phyloP scores from a whole-genome alignment of 2,797 vertebrate species.

The Cyclura pinguis region DNA sequence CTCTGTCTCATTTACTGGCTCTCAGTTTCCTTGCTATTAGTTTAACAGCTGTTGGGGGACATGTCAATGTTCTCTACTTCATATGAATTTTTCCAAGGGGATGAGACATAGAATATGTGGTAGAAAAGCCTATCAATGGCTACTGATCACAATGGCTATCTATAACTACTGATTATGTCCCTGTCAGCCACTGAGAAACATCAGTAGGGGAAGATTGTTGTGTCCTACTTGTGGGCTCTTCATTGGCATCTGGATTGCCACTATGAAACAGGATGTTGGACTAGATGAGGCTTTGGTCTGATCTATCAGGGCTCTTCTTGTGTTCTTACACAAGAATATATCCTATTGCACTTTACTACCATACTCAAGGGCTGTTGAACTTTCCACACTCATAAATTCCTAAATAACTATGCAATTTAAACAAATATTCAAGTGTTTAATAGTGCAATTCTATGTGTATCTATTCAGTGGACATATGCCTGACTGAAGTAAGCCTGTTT shows the following conservation, averaged over 20 bases:
- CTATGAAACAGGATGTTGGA: neutral
- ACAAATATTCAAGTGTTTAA: neutral
- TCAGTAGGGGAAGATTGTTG: neutral
- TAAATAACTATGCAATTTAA: no score
- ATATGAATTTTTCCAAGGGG: neutral
- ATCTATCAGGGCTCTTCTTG: neutral
- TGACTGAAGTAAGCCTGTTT: neutral
- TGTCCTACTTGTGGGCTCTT: neutral
- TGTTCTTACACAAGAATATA: no score
- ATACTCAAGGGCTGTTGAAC: neutral
- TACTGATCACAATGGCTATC: neutral
- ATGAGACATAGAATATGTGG: neutral
- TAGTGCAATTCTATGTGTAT: neutral
- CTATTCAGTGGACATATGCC: neutral
- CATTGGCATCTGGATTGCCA: neutral
- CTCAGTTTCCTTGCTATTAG: neutral
- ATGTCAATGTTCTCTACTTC: neutral
- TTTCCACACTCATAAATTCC: neutral
- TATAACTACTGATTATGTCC: neutral
- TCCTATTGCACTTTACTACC: no score
- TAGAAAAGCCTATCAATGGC: neutral
- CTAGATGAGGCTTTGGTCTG: neutral
- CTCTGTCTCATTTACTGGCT: neutral
- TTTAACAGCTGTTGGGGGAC: neutral
- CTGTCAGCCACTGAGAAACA: neutral